Percentiles rank a stretch among this genome's conserved stretches.
phyloP scores from a whole-genome alignment of 2,797 vertebrate genomes.

The Carapus acus region DNA sequence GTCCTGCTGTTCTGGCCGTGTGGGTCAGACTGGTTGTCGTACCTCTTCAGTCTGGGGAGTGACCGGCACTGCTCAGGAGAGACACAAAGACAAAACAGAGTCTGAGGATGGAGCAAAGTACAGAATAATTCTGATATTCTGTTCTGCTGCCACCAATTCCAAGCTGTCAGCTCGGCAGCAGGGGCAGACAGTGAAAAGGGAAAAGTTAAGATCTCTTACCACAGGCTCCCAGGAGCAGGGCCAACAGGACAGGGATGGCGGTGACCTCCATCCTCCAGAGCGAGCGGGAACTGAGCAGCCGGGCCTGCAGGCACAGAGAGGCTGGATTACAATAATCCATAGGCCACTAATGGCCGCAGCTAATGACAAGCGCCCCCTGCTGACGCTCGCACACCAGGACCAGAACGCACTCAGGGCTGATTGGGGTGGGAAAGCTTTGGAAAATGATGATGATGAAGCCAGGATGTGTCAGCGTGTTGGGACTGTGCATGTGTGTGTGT shows the following conservation, averaged over 20 bases:
- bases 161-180: neutral
- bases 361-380: conserved; percentile 68
- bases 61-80: conserved; percentile 48
- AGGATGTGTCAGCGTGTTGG: neutral
- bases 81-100: conserved; percentile 23
- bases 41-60: conserved; percentile 64
- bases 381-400: conserved; percentile 43
- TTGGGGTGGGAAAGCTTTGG: neutral
- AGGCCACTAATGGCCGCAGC: conserved; percentile 79
- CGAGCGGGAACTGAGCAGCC: conserved; percentile 57
- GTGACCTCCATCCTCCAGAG: conserved; percentile 74
- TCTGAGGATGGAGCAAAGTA: conserved; percentile 29
- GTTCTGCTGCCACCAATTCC: no score
- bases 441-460: neutral
- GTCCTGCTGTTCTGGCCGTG: neutral
- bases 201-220: conserved; percentile 74
- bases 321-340: conserved; percentile 83
- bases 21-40: conserved; percentile 28
- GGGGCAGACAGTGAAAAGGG: conserved; percentile 3
- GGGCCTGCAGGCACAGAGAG: conserved; percentile 45
- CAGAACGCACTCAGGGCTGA: conserved; percentile 1
- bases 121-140: neutral
- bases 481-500: conserved; percentile 14
- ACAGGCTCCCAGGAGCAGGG: conserved; percentile 77
- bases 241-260: conserved; percentile 66